Evolutionary conservation across 2,113 vertebrate genomes (phyloP).

Genomic region (Promerops cafer): DNA sequence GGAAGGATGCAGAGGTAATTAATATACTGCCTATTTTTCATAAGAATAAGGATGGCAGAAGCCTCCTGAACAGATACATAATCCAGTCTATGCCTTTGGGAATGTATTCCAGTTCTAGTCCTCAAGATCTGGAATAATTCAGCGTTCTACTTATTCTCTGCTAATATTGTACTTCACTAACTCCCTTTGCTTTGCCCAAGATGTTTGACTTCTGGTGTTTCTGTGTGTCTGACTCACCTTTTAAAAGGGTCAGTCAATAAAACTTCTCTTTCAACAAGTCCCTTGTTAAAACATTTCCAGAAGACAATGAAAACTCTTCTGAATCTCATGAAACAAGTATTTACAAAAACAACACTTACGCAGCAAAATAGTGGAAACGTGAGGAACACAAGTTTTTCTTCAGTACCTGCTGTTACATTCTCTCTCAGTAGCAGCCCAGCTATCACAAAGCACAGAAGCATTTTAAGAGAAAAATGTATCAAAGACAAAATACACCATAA

Average conservation of each 20-base stretch:
- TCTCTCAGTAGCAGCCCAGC: not conserved
- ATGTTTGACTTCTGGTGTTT: not conserved
- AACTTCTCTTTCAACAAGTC: not conserved
- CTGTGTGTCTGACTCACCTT: not conserved
- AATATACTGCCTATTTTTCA: not conserved
- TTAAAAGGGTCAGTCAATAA: not conserved
- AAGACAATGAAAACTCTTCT: not conserved
- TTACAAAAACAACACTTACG: not conserved
- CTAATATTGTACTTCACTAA: not conserved
- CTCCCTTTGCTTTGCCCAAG: not conserved
- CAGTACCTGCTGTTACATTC: not conserved
- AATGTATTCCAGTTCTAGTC: not conserved
- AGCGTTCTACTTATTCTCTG: not conserved
- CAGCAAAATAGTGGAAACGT: not conserved
- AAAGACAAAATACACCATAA: not conserved
- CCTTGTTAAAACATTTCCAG: not conserved
- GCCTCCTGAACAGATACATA: not conserved
- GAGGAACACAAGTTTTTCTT: not conserved
- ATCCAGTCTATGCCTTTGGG: not conserved
- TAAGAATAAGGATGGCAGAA: not conserved
- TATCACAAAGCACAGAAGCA: not conserved
- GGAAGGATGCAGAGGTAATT: not conserved
- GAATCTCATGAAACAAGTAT: not conserved
- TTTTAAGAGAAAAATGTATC: not conserved
- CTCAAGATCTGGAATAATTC: not conserved